Conservation (phyloP, 2,113 vertebrate species). For the Cheilinus undulatus region DNA sequence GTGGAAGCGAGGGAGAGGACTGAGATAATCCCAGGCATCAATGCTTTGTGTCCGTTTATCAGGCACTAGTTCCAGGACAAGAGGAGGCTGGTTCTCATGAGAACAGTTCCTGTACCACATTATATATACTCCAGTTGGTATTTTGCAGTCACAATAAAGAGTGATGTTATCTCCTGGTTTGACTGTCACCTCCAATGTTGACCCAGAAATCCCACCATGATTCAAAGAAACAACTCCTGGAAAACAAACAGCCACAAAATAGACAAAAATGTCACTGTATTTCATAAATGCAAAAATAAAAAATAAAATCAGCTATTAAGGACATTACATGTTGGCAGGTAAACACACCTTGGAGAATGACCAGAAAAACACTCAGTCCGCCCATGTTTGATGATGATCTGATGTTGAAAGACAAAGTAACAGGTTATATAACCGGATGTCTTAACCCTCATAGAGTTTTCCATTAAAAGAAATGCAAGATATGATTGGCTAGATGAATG, state of each 20-base stretch:
- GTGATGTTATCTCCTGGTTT: slow-evolving; percentile 52
- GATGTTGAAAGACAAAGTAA: background rate
- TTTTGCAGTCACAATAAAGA: slow-evolving; percentile 45
- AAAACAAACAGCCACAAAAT: background rate
- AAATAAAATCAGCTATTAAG: no score
- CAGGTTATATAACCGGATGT: background rate
- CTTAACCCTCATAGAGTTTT: background rate
- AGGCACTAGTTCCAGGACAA: slow-evolving; percentile 11
- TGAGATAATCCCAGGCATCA: background rate
- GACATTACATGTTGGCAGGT: background rate
- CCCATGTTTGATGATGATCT: slow-evolving; percentile 22
- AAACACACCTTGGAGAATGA: background rate
- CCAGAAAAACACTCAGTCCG: background rate
- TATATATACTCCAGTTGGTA: background rate
- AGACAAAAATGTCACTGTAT: background rate
- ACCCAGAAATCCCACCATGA: slow-evolving; percentile 6
- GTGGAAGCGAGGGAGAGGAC: background rate
- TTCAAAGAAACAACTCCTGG: slow-evolving; percentile 18
- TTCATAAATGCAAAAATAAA: background rate
- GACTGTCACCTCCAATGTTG: slow-evolving; percentile 19
- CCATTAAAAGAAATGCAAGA: background rate
- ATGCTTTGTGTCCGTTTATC: background rate
- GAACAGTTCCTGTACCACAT: slow-evolving; percentile 65
- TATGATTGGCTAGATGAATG: slow-evolving; percentile 20
- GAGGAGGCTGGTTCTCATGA: slow-evolving; percentile 53